Base-by-base conservation (phyloP, 2,797 vertebrate species). In the Amblyopsis hoosieri region DNA sequence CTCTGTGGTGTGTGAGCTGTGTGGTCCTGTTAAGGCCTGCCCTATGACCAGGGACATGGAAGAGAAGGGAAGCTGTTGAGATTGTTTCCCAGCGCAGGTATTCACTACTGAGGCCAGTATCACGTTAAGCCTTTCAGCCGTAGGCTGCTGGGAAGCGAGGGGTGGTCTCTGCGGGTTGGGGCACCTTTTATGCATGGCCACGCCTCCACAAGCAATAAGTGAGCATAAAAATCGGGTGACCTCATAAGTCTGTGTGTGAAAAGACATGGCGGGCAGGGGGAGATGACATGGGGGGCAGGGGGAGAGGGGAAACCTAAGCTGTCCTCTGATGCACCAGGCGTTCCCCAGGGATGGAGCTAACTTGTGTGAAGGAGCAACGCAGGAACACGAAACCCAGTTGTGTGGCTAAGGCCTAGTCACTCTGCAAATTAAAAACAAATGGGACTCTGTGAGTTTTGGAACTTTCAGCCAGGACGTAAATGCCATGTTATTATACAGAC, bases 361-460 rank as follows among this genome's bases (percentile, higher is more conserved):
- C 75, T 76, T 79, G 78, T 83, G 67, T 81, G 29, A 76, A 77
- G 78, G 72, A 61, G 45, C 73, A 78, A 74, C 75, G 62, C 72
- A 85, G 87, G 86, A 92, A 92, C 76, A 73, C 78, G 79, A 90
- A 90, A 84, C 81, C 76, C 64, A 79, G 84, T 89, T 88, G 84
- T 88, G 74, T 82, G 90, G 81, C 88, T 89, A 42, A 88, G 76
- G 61, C 77, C 63, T 67, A 82, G 81, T 80, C 57, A 66, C 75
- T 83, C 76, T 81, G 90, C 67, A 93, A 95, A 95, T 95, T 66
- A 91, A 91, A 95, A 95, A 78, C 93, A 95, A 95, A 94, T 95
- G 90, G 93, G 90, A 91, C 85, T 84, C 86, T 85, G 83, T 76
- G 85, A 83, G 63, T 73, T 65, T 74, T 91, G 56, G 80, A 87